Base-by-base conservation (phyloP, 2,113 vertebrate genomes). In the Loxodonta africana region DNA sequence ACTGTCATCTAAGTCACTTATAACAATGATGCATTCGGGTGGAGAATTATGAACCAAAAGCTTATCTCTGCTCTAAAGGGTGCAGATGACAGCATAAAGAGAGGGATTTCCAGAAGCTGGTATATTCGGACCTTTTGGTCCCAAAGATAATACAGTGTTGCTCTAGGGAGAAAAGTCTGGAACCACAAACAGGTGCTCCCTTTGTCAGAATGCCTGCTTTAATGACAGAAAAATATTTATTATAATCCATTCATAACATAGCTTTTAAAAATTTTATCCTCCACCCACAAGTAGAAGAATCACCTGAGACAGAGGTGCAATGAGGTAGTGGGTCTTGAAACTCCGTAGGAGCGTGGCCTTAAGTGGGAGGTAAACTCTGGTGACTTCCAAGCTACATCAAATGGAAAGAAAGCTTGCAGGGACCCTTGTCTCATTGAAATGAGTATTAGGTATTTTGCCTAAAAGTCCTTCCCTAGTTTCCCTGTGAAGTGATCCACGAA, bases 401-500 rank as follows among this genome's bases (percentile, higher is more conserved):
- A 12, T 51, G 46, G 26, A 8, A 12, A 25, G 48, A 14, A 8
- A n/a, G 6, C 33, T 18, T 28, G 21, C 5, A 67, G 17, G 41
- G 21, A 15, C 2, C 6, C 33, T 33, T 11, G 26, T 46, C 37
- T 46, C 17, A 11, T n/a, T 6, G 28, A 33, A 23, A 18, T 0
- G n/a, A n/a, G 12, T 15, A 33, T 33, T 46, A 51, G 20, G 44
- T 46, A 33, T 62, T 89, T 89, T 46, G 57, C 20, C n/a, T 25
- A 25, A 46, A 89, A 48, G 20, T 46, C 6, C 4, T 44, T 73
- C 8, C 69, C 14, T 46, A 25, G 6, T 6, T 25, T 6, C 41
- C 78, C 51, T 57, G 17, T 0, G 3, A 5, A 73, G 26, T 18
- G 26, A 83, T 15, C 8, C 63, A 28, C 11, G 4, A 9, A 25